Evolutionary conservation across 1,140 invertebrate species (phyloP).

Genomic region (Paraescarpia echinospica): DNA sequence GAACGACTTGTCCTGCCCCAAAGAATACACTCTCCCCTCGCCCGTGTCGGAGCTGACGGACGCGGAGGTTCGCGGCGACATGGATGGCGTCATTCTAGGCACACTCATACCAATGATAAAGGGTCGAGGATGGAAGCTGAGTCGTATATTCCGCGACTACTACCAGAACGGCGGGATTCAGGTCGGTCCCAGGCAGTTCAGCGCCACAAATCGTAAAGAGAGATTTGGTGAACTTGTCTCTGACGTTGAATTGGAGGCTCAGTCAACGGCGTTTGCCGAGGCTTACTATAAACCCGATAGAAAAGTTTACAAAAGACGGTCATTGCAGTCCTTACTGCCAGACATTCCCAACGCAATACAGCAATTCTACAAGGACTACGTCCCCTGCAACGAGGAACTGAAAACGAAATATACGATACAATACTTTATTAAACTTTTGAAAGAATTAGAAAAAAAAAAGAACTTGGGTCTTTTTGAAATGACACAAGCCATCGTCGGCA

Average conservation of each 20-base stretch:
- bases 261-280: neutral
- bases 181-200: neutral
- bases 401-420: neutral
- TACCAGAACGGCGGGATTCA: neutral
- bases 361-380: neutral
- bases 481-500: neutral
- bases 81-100: conserved; percentile 14
- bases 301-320: neutral
- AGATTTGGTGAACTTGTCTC: neutral
- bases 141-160: neutral
- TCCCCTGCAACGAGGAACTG: neutral
- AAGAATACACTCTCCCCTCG: neutral
- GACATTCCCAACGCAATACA: neutral
- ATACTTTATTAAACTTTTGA: neutral
- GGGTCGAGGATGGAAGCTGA: neutral
- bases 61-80: neutral
- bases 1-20: neutral
- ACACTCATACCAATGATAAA: conserved; percentile 9
- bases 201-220: neutral
- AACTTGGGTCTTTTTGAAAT: neutral
- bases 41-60: neutral
- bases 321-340: neutral
- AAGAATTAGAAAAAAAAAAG: neutral
- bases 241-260: neutral
- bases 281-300: neutral